These are phyloP conservation scores for Acrossocheilus wenchowensis DNA, from an alignment of 2,797 vertebrate species.

Conservation along the genomic window DNA sequence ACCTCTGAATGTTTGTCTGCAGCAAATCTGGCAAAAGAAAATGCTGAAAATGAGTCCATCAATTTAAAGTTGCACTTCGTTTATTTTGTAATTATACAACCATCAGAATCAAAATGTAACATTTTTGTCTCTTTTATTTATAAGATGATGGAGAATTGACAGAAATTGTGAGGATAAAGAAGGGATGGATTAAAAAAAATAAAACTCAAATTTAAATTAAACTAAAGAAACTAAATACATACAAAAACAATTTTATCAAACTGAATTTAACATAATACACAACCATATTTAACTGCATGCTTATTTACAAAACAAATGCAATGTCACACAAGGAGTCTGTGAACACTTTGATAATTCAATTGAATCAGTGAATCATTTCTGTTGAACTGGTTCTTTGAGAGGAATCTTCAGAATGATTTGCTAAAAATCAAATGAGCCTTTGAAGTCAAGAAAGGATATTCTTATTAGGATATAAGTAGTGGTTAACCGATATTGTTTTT, in stretches of 20 bases:
- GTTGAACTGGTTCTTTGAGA: background rate
- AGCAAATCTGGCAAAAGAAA: background rate
- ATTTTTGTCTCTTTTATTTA: too few species aligned
- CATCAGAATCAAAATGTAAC: background rate
- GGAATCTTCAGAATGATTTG: background rate
- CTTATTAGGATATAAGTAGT: background rate
- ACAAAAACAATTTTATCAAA: too few species aligned
- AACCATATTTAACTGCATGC: background rate
- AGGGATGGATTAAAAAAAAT: background rate
- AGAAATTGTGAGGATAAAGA: background rate
- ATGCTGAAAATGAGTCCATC: background rate
- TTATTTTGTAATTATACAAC: background rate
- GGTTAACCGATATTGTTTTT: too few species aligned
- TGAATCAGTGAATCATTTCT: background rate
- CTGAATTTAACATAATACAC: too few species aligned
- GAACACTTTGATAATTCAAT: background rate
- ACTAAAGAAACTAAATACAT: background rate
- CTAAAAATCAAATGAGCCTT: background rate
- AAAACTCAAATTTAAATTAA: background rate
- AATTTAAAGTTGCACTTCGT: background rate
- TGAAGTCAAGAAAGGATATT: background rate
- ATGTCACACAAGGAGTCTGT: background rate
- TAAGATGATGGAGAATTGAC: background rate
- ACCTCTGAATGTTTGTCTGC: slow-evolving; percentile 2
- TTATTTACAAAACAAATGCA: background rate